These are phyloP conservation scores for Beris morrisii DNA, from an alignment of 2,888 invertebrate species.

Conservation along the genomic window DNA sequence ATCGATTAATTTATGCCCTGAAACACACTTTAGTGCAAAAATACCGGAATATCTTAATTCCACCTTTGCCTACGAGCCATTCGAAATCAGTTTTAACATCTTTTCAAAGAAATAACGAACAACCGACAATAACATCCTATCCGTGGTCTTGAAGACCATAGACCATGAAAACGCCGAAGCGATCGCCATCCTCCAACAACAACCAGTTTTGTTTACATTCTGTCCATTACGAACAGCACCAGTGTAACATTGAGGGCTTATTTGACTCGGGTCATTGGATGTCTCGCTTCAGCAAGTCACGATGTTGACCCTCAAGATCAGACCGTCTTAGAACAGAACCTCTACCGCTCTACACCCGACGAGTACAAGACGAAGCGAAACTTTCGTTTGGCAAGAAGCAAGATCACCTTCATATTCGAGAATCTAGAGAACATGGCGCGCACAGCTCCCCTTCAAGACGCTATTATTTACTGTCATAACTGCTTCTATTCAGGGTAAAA, in stretches of 20 bases:
- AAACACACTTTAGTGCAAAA: no score
- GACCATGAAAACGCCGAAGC: constrained; percentile 20
- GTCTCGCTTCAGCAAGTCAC: constrained; percentile 44
- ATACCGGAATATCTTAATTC: no score
- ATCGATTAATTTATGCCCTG: no score
- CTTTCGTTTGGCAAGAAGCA: no score
- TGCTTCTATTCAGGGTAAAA: constrained; percentile 11
- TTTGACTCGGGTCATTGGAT: constrained; percentile 40
- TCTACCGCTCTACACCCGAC: no score
- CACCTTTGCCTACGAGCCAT: no score
- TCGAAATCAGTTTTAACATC: no score
- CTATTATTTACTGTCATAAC: constrained; percentile 33
- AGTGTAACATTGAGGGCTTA: constrained; percentile 1
- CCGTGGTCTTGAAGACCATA: constrained; percentile 11
- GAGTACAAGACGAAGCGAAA: no score
- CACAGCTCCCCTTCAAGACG: neutral
- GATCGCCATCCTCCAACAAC: neutral
- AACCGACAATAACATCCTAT: no score
- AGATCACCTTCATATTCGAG: no score
- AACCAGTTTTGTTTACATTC: constrained; percentile 17
- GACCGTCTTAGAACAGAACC: constrained; percentile 11
- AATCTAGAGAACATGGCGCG: no score
- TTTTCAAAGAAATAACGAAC: no score
- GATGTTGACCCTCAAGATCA: constrained; percentile 41
- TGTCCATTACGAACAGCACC: constrained; percentile 7